Evolutionary conservation across 2,797 vertebrate species (phyloP), one percentile per base, ranked within the genome.

Genomic region (Prunella strophiata): DNA sequence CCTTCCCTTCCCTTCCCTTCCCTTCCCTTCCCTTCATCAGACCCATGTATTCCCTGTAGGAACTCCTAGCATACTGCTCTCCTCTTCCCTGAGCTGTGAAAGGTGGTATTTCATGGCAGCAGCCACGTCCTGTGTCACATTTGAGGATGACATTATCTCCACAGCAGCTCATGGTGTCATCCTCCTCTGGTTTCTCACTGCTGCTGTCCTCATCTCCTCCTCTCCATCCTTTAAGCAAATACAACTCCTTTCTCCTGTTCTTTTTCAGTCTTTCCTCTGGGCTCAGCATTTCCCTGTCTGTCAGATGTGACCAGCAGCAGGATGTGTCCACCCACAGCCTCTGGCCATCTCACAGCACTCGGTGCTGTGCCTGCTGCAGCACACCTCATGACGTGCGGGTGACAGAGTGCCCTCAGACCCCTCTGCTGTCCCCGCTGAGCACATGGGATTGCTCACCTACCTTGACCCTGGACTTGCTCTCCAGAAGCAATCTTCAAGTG

Each of bases 401-500:
- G 63, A 34, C 32, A 42, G 29, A 20, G 11, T 62, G 50, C 13
- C 19, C 47, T 82, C 73, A 52, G 29, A 34, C 9, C 25, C 11
- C 51, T n/a, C 17, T 0, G 0, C 40, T 40, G 42, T 14, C 21
- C 51, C 40, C 1, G 2, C 2, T 3, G 10, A 89, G 25, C 18
- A 20, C 1, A 0, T 48, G 36, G 48, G 21, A 30, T 63, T 29
- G 10, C 34, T 68, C 2, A 0, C 25, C 18, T n/a, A 9, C 52
- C 52, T 47, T 50, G 11, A 29, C 32, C 29, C 36, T 13, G 34
- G 42, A 25, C 18, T 63, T 87, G 48, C 52, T 77, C 38, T 81
- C 68, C 67, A 48, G 67, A 63, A 85, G 27, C 27, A 47, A 7
- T 54, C 40, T 66, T 78, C 29, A 51, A 7, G 14, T n/a, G 27